Percentiles rank a stretch among this genome's conserved stretches.
phyloP scores from a whole-genome alignment of 2,113 vertebrate species.

The Rhynchopsitta pachyrhyncha region DNA sequence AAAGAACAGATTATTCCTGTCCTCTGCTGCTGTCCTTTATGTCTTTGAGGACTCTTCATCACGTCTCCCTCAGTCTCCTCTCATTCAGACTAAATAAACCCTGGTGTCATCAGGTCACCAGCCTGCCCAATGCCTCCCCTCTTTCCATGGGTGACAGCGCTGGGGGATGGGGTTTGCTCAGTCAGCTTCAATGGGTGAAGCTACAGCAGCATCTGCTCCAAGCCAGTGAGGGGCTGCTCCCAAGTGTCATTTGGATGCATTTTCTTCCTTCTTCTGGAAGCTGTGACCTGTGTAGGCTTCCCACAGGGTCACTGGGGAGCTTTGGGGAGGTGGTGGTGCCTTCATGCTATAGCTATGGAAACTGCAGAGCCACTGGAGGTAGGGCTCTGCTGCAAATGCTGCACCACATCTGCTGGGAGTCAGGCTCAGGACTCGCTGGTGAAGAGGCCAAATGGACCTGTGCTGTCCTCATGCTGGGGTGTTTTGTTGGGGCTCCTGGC shows the following conservation, averaged over 20 bases:
- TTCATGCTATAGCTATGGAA: background rate
- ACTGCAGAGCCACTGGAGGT: background rate
- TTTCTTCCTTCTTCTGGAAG: background rate
- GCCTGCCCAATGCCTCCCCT: background rate
- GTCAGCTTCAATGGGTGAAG: background rate
- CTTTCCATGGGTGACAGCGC: accelerated
- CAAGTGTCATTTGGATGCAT: background rate
- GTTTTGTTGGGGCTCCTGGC: background rate
- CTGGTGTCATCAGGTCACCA: background rate
- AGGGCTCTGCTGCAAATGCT: background rate
- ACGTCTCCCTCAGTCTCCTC: background rate
- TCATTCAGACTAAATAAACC: background rate
- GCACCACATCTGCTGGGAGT: background rate
- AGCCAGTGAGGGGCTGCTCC: background rate
- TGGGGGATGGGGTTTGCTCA: background rate
- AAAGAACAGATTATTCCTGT: conserved; percentile 24
- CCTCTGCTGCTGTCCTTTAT: background rate
- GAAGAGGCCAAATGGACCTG: accelerated
- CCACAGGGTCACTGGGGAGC: accelerated
- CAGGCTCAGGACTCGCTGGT: background rate
- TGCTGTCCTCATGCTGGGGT: background rate
- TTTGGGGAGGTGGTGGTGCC: background rate
- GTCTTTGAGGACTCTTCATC: background rate
- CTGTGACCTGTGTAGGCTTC: background rate
- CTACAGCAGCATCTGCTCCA: background rate